Evolutionary conservation across 1,140 invertebrate genomes (phyloP).

Genomic region (Anoplophora glabripennis): DNA sequence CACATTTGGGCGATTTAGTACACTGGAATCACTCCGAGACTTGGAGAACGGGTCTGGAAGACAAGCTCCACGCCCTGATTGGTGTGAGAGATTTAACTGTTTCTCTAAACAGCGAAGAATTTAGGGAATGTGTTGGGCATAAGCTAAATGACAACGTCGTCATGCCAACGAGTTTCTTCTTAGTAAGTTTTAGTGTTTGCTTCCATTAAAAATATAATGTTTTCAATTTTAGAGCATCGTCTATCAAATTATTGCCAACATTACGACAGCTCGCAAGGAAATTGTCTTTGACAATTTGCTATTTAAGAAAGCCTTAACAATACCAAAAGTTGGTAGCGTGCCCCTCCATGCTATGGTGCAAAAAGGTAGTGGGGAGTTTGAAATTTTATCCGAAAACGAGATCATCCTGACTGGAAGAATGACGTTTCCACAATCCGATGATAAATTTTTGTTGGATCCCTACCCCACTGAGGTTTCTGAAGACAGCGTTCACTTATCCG

Average conservation of each 20-base stretch:
- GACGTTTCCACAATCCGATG: constrained; percentile 50
- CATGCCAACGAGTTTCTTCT: constrained; percentile 37
- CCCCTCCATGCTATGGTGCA: constrained; percentile 83
- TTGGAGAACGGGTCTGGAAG: constrained; percentile 54
- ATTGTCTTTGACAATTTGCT: constrained; percentile 85
- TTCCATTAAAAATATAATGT: constrained; percentile 9
- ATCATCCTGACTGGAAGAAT: constrained; percentile 77
- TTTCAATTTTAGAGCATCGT: constrained; percentile 30
- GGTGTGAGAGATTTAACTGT: constrained; percentile 41
- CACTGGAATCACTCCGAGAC: constrained; percentile 89
- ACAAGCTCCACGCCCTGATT: constrained; percentile 38
- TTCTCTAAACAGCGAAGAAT: constrained; percentile 51
- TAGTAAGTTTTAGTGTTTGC: constrained; percentile 32
- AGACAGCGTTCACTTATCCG: constrained; percentile 51
- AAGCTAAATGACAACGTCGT: constrained; percentile 41
- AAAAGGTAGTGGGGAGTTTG: constrained; percentile 79
- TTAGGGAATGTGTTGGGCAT: constrained; percentile 42
- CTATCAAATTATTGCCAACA: constrained; percentile 32
- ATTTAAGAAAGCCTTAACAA: constrained; percentile 78
- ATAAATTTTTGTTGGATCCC: constrained; percentile 47
- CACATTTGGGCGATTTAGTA: constrained; percentile 72
- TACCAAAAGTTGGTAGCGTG: constrained; percentile 68
- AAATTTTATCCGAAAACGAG: constrained; percentile 70
- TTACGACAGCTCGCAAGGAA: constrained; percentile 54
- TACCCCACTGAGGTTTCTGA: constrained; percentile 48